Conservation (phyloP, 2,888 invertebrate species). For the Tiliacea citrago region DNA sequence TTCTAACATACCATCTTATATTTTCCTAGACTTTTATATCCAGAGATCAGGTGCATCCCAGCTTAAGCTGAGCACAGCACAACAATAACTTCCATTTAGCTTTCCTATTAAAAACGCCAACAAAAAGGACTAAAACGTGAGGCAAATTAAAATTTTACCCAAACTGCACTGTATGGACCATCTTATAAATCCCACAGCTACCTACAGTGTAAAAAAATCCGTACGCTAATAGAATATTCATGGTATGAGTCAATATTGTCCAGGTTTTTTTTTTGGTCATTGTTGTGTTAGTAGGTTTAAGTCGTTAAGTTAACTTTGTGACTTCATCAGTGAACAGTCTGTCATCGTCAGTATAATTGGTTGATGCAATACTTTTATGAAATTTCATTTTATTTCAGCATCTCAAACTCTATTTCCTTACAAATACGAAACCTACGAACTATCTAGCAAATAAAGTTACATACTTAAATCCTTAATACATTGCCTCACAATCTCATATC, state of each 20-base stretch:
- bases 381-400: neutral
- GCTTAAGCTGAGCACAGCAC: slow-evolving; percentile 51
- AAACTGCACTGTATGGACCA: slow-evolving; percentile 48
- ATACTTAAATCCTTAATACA: slow-evolving; percentile 21
- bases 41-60: slow-evolving; percentile 45
- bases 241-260: slow-evolving; percentile 20
- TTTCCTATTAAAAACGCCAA: slow-evolving; percentile 70
- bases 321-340: neutral
- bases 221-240: slow-evolving; percentile 44
- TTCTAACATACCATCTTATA: slow-evolving; percentile 7
- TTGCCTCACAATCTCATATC: slow-evolving; percentile 30
- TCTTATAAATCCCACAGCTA: slow-evolving; percentile 33
- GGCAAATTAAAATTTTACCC: slow-evolving; percentile 77
- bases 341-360: too few relatives aligned
- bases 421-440: neutral
- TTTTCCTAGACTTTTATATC: slow-evolving; percentile 13
- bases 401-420: neutral
- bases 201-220: slow-evolving; percentile 52
- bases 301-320: slow-evolving; percentile 7
- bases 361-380: neutral
- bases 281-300: slow-evolving; percentile 9
- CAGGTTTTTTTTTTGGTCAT: neutral
- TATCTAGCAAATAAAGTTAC: slow-evolving; percentile 24
- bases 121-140: slow-evolving; percentile 63
- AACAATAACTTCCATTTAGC: slow-evolving; percentile 73